Evolutionary conservation across 1,140 invertebrate species (phyloP).

Genomic region (Temnothorax curvispinosus): DNA sequence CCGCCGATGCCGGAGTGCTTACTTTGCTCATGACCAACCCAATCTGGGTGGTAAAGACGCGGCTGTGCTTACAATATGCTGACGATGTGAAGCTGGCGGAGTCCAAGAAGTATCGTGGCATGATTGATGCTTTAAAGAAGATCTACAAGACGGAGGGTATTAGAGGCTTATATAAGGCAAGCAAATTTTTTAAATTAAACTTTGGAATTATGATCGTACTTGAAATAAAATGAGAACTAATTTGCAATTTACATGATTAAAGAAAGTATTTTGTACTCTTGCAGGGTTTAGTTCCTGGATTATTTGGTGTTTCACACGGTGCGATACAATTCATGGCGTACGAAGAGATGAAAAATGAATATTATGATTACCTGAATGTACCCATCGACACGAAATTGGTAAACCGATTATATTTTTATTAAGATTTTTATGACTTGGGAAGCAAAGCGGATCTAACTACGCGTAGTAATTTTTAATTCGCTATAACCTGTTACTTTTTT

Average conservation of each 20-base stretch:
- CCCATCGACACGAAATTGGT: slow-evolving; percentile 97
- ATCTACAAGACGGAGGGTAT: slow-evolving; percentile 97
- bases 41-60: slow-evolving; percentile 98
- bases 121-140: slow-evolving; percentile 95
- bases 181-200: slow-evolving; percentile 63
- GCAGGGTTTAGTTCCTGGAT: slow-evolving; percentile 98
- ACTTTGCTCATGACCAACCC: slow-evolving; percentile 98
- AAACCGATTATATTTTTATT: slow-evolving; percentile 79
- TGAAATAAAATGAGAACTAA: not conserved
- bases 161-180: slow-evolving; percentile 94
- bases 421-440: not conserved
- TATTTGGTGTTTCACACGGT: slow-evolving; percentile 99
- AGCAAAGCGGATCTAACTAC: not conserved
- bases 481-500: not conserved
- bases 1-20: slow-evolving; percentile 95
- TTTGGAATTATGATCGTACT: not conserved
- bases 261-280: slow-evolving; percentile 70
- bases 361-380: slow-evolving; percentile 92
- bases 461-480: not conserved
- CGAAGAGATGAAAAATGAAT: slow-evolving; percentile 98
- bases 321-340: slow-evolving; percentile 99
- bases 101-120: slow-evolving; percentile 92
- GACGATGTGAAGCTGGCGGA: slow-evolving; percentile 85
- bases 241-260: not conserved
- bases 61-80: slow-evolving; percentile 94